phyloP scores from a whole-genome alignment of 2,888 invertebrate species.

The Resseliella maxima region DNA sequence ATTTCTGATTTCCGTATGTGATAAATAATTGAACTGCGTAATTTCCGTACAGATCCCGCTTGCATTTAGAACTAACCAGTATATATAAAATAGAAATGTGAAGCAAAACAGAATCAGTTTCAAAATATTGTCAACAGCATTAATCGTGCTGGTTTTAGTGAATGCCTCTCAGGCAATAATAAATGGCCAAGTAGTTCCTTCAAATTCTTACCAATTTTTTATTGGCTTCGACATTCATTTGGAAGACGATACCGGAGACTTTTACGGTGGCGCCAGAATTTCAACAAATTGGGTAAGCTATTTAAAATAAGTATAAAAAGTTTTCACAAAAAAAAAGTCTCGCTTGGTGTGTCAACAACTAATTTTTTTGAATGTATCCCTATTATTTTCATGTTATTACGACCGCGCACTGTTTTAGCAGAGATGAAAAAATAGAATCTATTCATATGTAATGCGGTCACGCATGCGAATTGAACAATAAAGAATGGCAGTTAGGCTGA shows the following conservation, averaged over 20 bases:
- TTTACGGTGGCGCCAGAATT: not conserved
- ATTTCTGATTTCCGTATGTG: constrained; percentile 3
- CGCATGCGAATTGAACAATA: too few relatives aligned
- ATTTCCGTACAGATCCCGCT: not conserved
- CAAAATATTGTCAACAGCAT: not conserved
- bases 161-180: not conserved
- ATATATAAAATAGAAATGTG: not conserved
- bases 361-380: too few relatives aligned
- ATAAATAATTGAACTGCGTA: not conserved
- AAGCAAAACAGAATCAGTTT: not conserved
- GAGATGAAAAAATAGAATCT: too few relatives aligned
- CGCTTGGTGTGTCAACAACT: too few relatives aligned
- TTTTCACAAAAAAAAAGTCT: not conserved
- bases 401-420: too few relatives aligned
- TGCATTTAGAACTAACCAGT: constrained; percentile 6
- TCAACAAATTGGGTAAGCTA: not conserved
- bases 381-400: too few relatives aligned
- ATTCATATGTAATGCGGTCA: too few relatives aligned
- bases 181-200: not conserved
- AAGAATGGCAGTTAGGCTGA: too few relatives aligned
- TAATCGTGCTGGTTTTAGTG: not conserved
- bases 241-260: not conserved
- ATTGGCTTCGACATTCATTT: not conserved
- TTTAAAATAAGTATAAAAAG: not conserved
- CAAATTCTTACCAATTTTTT: not conserved